phyloP scores from a whole-genome alignment of 2,888 invertebrate species.

The Eupithecia pulchellata region DNA sequence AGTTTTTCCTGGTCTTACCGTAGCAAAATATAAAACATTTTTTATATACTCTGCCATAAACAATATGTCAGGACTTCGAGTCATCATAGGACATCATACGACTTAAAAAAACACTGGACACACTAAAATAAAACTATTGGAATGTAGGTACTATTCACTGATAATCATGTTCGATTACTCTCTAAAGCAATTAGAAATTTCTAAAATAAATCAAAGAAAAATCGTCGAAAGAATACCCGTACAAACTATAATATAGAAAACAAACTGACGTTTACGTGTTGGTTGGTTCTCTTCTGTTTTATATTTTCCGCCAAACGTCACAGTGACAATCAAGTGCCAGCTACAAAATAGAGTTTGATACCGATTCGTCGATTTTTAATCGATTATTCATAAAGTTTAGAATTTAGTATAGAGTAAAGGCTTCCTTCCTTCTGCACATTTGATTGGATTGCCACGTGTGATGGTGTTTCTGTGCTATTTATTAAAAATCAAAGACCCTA shows the following conservation, averaged over 20 bases:
- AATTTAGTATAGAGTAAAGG: too few species aligned
- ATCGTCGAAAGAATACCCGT: constrained; percentile 46
- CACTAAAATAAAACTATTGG: constrained; percentile 52
- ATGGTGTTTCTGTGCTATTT: too few species aligned
- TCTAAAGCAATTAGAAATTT: constrained; percentile 58
- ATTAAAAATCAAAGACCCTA: too few species aligned
- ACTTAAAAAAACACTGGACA: constrained; percentile 55
- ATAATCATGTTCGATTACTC: constrained; percentile 15
- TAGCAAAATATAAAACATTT: constrained; percentile 92
- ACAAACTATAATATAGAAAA: constrained; percentile 16
- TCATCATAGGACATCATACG: constrained; percentile 61
- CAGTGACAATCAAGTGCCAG: constrained; percentile 45
- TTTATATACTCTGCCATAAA: constrained; percentile 80
- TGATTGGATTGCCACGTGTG: too few species aligned
- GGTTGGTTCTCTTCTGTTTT: constrained; percentile 63
- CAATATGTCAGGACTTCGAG: constrained; percentile 69
- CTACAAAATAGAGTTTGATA: constrained; percentile 20
- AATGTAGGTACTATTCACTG: constrained; percentile 23
- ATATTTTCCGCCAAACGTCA: constrained; percentile 46
- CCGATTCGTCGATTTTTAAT: neutral
- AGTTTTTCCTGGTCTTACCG: constrained; percentile 86
- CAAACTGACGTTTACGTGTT: constrained; percentile 20
- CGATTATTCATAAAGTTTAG: neutral
- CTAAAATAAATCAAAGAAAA: constrained; percentile 50
- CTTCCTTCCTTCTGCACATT: too few species aligned